Base-by-base conservation (phyloP, 1,140 invertebrate genomes). In the Drosophila miranda region DNA sequence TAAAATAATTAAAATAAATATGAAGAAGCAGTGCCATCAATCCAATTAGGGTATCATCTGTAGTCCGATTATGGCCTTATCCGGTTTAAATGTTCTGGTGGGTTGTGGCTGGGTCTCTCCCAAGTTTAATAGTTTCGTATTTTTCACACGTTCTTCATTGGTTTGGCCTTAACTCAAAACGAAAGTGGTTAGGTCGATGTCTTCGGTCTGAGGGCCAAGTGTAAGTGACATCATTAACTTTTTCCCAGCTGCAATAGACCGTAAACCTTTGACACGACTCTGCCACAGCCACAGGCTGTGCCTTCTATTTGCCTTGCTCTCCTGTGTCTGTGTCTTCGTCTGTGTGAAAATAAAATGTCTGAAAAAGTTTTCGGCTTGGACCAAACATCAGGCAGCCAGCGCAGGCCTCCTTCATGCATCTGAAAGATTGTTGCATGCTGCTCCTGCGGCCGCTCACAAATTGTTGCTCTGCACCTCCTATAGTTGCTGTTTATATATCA, bases 211-310 rank as follows among this genome's bases (percentile, higher is more conserved):
- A 70, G 51, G 34, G 61, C 51, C 75, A 82, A 82, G 67, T 78
- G 82, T 78, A 75, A 78, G 70, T 87, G 82, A 87, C 82, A 87
- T 87, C 82, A 87, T 87, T 87, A 87, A 82, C 71, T 87, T 87
- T 83, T 75, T 67, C 50, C 54, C 60, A 59, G 34, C 54, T 62
- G 42, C 14, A 46, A 45, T 42, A 38, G 41, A 41, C 57, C 53
- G 42, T 21, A 70, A 67, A 23, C 42, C 30, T 64, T 53, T 59
- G 60, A 54, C 68, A 58, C 59, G 62, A 48, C 34, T 41, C 14
- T 44, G 21, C 11, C 3, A 21, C 26, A 23, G 38, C 21, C 52
- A 14, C 8, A 9, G 13, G 11, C 46, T 9, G 3, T 55, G 54
- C 38, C 49, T 43, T 21, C 42, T n/a, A 38, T 34, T 21, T 38